phyloP scores from a whole-genome alignment of 1,140 invertebrate genomes.

The Drosophila punjabiensis region DNA sequence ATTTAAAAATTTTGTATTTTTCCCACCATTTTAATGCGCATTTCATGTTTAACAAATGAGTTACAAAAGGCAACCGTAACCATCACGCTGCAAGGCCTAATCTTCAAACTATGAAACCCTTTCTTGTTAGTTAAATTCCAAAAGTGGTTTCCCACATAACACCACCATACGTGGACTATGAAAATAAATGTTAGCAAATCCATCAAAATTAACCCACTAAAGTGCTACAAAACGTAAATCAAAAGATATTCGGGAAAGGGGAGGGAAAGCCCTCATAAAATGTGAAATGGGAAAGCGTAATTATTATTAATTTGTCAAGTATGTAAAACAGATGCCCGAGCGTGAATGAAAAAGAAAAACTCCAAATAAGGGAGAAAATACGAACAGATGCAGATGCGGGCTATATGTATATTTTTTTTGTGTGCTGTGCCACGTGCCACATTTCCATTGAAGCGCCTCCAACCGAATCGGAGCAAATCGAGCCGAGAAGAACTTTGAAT shows the following conservation, averaged over 20 bases:
- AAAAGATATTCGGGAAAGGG: conserved; percentile 2
- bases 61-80: not conserved
- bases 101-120: conserved; percentile 12
- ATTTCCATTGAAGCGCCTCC: conserved; percentile 28
- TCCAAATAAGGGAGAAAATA: conserved; percentile 15
- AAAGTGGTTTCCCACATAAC: conserved; percentile 34
- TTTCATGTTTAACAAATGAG: conserved; percentile 34
- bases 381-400: conserved; percentile 62
- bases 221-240: conserved; percentile 14
- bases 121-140: conserved; percentile 17
- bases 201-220: conserved; percentile 63
- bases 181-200: conserved; percentile 57
- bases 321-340: conserved; percentile 78
- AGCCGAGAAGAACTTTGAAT: conserved; percentile 61
- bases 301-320: conserved; percentile 83
- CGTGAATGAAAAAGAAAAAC: conserved; percentile 33
- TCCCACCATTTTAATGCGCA: conserved; percentile 7
- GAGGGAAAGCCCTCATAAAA: conserved; percentile 25
- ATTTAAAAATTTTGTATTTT: not conserved
- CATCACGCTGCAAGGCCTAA: not conserved
- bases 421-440: conserved; percentile 55
- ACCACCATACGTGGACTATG: conserved; percentile 5
- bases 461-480: conserved; percentile 33
- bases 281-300: conserved; percentile 60
- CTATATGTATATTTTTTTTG: conserved; percentile 24